phyloP scores from a whole-genome alignment of 2,888 invertebrate genomes.

The Erebia palarica region DNA sequence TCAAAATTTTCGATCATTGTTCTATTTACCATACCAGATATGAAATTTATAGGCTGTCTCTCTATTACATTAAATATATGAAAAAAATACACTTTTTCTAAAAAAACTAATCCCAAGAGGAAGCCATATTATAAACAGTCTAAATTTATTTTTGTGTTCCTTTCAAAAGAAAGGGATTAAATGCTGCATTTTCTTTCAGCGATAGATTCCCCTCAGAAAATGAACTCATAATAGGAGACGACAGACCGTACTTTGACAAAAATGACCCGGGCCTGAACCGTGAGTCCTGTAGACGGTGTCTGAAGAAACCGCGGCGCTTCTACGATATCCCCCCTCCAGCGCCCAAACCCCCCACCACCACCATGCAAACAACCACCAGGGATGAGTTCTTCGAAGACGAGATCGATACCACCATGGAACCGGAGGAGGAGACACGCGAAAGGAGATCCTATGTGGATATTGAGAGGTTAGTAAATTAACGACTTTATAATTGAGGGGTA shows the following conservation, averaged over 20 bases:
- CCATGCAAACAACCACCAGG: conserved; percentile 42
- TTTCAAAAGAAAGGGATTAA: too few relatives aligned
- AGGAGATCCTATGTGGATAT: conserved; percentile 46
- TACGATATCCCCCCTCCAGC: conserved; percentile 38
- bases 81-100: too few relatives aligned
- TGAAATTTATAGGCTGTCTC: too few relatives aligned
- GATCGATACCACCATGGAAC: conserved; percentile 43
- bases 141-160: too few relatives aligned
- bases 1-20: too few relatives aligned
- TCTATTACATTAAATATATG: too few relatives aligned
- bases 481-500: too few relatives aligned
- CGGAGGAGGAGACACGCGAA: conserved; percentile 42
- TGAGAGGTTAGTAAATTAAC: conserved; percentile 40
- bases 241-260: conserved; percentile 58
- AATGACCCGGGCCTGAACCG: conserved; percentile 46
- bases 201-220: conserved; percentile 81
- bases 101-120: too few relatives aligned
- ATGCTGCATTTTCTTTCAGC: conserved; percentile 54
- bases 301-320: conserved; percentile 46
- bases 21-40: too few relatives aligned
- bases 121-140: too few relatives aligned
- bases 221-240: conserved; percentile 89
- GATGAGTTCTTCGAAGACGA: conserved; percentile 44
- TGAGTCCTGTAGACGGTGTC: conserved; percentile 53
- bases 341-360: conserved; percentile 30